A percentile compares a stretch with the other conserved stretches of the same genome.
phyloP scores from a whole-genome alignment of 2,113 vertebrate genomes.

The Microcebus jonahi region DNA sequence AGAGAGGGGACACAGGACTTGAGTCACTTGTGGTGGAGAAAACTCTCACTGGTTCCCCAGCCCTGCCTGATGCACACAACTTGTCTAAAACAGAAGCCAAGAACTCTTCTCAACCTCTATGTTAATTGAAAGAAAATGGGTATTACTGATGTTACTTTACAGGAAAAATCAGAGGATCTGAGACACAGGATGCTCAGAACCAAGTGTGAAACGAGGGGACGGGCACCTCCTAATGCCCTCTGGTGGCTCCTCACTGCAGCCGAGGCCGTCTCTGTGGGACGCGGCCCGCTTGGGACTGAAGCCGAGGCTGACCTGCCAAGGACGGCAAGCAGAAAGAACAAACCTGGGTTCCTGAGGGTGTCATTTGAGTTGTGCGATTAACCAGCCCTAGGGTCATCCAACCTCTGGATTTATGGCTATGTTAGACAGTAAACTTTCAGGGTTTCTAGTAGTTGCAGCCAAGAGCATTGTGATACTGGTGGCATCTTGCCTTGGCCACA shows the following conservation, averaged over 20 bases:
- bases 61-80: not conserved
- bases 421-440: not conserved
- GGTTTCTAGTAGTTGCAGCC: not conserved
- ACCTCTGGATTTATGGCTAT: not conserved
- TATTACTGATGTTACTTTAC: not conserved
- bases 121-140: not conserved
- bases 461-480: not conserved
- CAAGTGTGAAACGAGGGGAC: not conserved
- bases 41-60: not conserved
- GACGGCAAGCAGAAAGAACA: not conserved
- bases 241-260: not conserved
- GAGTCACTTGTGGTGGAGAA: not conserved
- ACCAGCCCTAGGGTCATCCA: not conserved
- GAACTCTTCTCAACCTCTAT: not conserved
- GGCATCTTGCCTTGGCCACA: not conserved
- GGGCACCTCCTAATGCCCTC: not conserved
- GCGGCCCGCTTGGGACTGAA: not conserved
- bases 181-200: not conserved
- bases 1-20: not conserved
- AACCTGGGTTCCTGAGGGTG: not conserved
- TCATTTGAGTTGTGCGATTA: not conserved
- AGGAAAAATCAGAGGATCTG: not conserved
- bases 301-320: not conserved
- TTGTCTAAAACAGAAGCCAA: not conserved
- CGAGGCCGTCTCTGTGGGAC: not conserved